Base-by-base conservation (phyloP, 1,140 invertebrate species). In the Drosophila jambulina region DNA sequence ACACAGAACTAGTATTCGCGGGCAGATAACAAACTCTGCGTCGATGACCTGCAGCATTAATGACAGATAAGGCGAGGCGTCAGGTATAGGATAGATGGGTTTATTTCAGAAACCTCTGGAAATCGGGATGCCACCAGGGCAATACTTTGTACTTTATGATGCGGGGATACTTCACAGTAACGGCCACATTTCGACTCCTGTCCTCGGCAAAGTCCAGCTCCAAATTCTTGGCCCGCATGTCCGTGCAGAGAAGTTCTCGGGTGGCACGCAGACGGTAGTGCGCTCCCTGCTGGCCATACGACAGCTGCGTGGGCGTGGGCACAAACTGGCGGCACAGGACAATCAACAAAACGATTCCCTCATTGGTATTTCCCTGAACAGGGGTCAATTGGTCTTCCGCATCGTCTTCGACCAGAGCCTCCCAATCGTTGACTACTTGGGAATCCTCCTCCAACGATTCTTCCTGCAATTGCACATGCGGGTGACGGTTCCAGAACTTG, bases 91-190 rank as follows among this genome's bases (percentile, higher is more conserved):
- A 38, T 12, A 3, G 21, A 7, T 48, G 13, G 36, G 12, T 81
- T 79, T 77, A 90, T 80, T 91, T 84, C 8, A 86, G 36, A 56
- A 90, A 91, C 38, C 48, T 82, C 32, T 78, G 75, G 36, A 92
- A 92, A 23, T 91, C 77, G 4, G 91, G 84, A 75, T 92, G 84
- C 91, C 91, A 92, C 91, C 91, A 92, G 17, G 87, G 87, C 49
- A 91, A 17, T 3, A 90, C 91, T 54, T 80, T 84, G 51, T 78
- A 90, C 53, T 76, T 91, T 43, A 63, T 45, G n/a, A 91, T 81
- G 15, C 61, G 53, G 5, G 75, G 21, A 68, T 92, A 87, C 58
- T 92, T 92, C 0, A 92, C 74, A 17, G 84, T 92, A 7, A 87
- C 58, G 1, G 53, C 48, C 21, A 54, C 49, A 36, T 53, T 69